Percentiles rank a stretch among this genome's conserved stretches.
Evolutionary conservation across 2,797 vertebrate species (phyloP).

Genomic region (Schizopygopsis pylzovi): DNA sequence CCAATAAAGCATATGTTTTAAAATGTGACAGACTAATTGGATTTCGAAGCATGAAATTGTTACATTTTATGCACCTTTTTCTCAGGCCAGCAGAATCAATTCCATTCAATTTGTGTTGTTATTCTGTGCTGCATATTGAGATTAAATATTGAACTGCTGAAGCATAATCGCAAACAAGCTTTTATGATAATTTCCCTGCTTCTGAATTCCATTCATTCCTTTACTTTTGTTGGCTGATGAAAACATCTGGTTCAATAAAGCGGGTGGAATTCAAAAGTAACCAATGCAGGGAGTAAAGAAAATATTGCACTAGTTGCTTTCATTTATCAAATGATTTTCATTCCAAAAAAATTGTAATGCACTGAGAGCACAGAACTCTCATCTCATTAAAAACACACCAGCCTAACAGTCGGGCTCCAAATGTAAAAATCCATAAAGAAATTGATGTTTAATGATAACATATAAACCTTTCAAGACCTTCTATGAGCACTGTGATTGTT

Average conservation of each 20-base stretch:
- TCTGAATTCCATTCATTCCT: conserved; percentile 5
- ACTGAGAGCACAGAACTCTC: background rate
- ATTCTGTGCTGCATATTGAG: conserved; percentile 14
- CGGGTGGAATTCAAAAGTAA: background rate
- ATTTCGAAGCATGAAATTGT: conserved; percentile 31
- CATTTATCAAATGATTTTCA: conserved; percentile 19
- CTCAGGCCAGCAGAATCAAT: conserved; percentile 11
- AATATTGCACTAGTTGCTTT: background rate
- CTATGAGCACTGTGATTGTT: conserved; percentile 2
- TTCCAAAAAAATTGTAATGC: background rate
- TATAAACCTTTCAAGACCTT: conserved; percentile 5
- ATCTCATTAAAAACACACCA: conserved; percentile 14
- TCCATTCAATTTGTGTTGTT: conserved; percentile 8
- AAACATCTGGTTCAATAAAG: conserved; percentile 7
- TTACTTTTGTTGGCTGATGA: conserved; percentile 2
- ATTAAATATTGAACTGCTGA: conserved; percentile 34
- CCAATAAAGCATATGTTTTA: conserved; percentile 10
- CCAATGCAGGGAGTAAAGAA: background rate
- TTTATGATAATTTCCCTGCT: background rate
- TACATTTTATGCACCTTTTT: conserved; percentile 18
- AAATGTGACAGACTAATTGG: conserved; percentile 27
- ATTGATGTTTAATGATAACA: conserved; percentile 22
- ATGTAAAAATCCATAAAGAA: conserved; percentile 32
- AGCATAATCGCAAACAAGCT: conserved; percentile 3
- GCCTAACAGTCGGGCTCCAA: background rate